phyloP scores from a whole-genome alignment of 2,113 vertebrate species.

The Eubucco bourcierii region DNA sequence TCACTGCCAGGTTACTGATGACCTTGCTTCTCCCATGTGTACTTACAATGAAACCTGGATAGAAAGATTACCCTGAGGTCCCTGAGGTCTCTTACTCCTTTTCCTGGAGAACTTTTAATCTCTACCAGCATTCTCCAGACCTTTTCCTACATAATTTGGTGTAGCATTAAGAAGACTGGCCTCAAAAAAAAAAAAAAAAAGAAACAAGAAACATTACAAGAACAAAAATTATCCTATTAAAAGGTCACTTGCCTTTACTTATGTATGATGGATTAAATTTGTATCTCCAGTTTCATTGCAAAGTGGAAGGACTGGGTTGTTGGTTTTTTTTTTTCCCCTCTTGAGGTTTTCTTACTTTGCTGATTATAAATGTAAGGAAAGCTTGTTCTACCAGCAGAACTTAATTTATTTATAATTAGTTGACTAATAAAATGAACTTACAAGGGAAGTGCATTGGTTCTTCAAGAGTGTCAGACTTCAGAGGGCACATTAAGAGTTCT shows the following conservation, averaged over 20 bases:
- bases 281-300: constrained; percentile 4
- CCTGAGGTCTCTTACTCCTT: background rate
- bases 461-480: constrained; percentile 20
- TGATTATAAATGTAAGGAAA: constrained; percentile 22
- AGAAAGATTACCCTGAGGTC: background rate
- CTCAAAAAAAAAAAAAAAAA: background rate
- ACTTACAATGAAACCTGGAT: background rate
- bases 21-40: background rate
- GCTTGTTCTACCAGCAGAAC: background rate
- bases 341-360: constrained; percentile 3
- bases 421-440: constrained; percentile 61
- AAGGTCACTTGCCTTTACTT: constrained; percentile 42
- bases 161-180: background rate
- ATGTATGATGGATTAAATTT: constrained; percentile 34
- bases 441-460: background rate
- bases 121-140: background rate
- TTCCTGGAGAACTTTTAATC: background rate
- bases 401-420: constrained; percentile 64
- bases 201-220: background rate
- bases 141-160: background rate
- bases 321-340: background rate
- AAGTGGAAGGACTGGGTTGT: background rate
- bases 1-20: background rate
- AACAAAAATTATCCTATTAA: constrained; percentile 30
- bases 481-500: constrained; percentile 30